These are phyloP conservation scores for Neogobius melanostomus DNA, from an alignment of 2,113 vertebrate species.

Conservation along the genomic window DNA sequence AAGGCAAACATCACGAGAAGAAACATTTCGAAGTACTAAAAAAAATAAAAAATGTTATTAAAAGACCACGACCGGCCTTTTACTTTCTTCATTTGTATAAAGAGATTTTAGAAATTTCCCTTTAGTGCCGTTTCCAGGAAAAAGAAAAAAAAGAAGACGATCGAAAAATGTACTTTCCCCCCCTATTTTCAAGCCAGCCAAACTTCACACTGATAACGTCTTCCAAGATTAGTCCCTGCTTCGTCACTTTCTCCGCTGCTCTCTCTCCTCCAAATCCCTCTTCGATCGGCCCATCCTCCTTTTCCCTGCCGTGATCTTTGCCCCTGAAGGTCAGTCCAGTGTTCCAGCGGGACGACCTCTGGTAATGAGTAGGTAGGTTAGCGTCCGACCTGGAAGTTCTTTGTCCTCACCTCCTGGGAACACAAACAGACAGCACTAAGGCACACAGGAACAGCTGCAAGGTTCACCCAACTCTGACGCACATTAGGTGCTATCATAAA, in stretches of 20 bases:
- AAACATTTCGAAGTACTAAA: too few species aligned
- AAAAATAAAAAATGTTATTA: too few species aligned
- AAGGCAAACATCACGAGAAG: too few species aligned
- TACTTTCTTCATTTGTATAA: too few species aligned
- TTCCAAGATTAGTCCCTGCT: neutral
- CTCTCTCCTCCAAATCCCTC: conserved; percentile 3
- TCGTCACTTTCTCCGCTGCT: neutral
- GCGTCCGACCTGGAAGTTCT: conserved; percentile 64
- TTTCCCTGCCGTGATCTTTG: conserved; percentile 40
- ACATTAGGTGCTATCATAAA: conserved; percentile 30
- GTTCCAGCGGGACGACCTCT: conserved; percentile 56
- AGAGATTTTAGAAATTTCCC: too few species aligned
- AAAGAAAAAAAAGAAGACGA: too few species aligned
- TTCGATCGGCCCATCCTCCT: neutral
- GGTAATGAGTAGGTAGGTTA: conserved; percentile 65
- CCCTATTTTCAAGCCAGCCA: too few species aligned
- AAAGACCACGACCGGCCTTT: too few species aligned
- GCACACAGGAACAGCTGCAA: conserved; percentile 64
- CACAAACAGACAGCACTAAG: conserved; percentile 59
- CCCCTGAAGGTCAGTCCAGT: conserved; percentile 52
- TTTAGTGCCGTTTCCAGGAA: too few species aligned
- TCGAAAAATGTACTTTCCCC: too few species aligned
- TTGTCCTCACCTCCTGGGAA: conserved; percentile 70
- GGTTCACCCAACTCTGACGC: conserved; percentile 9
- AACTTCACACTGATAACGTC: neutral